phyloP scores from a whole-genome alignment of 2,888 invertebrate genomes.

The Apotomis turbidana region DNA sequence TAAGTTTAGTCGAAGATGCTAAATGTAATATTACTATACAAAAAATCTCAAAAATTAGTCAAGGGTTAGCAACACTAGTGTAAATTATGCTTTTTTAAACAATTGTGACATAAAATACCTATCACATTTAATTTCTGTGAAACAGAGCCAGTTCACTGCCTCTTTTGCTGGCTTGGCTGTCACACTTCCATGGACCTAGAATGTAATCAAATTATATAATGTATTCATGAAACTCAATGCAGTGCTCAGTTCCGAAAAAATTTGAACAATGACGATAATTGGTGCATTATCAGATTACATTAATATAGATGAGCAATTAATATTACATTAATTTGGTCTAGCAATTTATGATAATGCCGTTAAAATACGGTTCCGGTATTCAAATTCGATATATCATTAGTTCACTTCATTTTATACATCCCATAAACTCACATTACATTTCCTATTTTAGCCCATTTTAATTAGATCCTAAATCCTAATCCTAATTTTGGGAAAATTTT shows the following conservation, averaged over 20 bases:
- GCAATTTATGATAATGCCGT: conserved; percentile 8
- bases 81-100: too few species aligned
- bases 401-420: neutral
- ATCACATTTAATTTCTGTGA: too few species aligned
- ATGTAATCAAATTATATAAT: conserved; percentile 1
- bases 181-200: neutral
- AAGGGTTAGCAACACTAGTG: too few species aligned
- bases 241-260: neutral
- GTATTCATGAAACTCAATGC: neutral
- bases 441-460: neutral
- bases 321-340: conserved; percentile 7
- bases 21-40: too few species aligned
- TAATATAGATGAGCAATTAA: conserved; percentile 19
- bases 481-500: neutral
- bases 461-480: neutral
- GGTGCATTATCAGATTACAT: conserved; percentile 1
- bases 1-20: too few species aligned
- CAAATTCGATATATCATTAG: neutral
- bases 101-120: too few species aligned
- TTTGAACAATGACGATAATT: neutral
- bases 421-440: neutral
- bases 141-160: neutral
- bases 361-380: neutral
- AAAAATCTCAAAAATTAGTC: too few species aligned
- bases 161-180: neutral